phyloP scores from a whole-genome alignment of 2,888 invertebrate genomes.

The Cotesia congregata region DNA sequence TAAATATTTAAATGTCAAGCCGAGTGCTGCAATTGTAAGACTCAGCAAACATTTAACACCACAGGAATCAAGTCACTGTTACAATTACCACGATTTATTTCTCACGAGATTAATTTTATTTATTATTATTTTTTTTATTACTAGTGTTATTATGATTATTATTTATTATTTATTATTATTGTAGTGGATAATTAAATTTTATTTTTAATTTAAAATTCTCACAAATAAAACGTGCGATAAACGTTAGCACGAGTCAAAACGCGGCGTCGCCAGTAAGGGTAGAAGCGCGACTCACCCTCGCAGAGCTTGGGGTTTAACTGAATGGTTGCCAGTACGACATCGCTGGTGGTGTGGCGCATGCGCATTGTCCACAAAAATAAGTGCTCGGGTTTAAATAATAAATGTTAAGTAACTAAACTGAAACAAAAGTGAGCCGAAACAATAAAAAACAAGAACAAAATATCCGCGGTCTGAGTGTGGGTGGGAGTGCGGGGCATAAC shows the following conservation, averaged over 20 bases:
- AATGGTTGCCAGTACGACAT: constrained; percentile 54
- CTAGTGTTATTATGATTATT: neutral
- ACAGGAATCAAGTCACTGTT: neutral
- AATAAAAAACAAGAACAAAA: no score
- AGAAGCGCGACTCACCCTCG: constrained; percentile 62
- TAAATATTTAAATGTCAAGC: neutral
- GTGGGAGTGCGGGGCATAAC: no score
- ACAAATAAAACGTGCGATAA: constrained; percentile 24
- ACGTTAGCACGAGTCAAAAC: neutral
- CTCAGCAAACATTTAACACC: neutral
- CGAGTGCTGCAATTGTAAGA: neutral
- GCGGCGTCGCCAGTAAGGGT: constrained; percentile 42
- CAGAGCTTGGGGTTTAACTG: constrained; percentile 64
- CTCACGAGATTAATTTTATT: neutral
- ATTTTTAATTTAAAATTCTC: no score
- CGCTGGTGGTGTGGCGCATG: constrained; percentile 44
- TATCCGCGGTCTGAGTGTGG: no score
- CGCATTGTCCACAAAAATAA: constrained; percentile 38
- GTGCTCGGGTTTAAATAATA: neutral
- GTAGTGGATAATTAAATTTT: no score
- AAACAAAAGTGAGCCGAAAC: no score
- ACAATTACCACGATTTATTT: neutral
- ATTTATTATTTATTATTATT: neutral
- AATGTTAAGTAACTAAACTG: no score
- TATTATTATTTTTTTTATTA: neutral